Base-by-base conservation (phyloP, 2,888 invertebrate species). In the Dasypolia templi region DNA sequence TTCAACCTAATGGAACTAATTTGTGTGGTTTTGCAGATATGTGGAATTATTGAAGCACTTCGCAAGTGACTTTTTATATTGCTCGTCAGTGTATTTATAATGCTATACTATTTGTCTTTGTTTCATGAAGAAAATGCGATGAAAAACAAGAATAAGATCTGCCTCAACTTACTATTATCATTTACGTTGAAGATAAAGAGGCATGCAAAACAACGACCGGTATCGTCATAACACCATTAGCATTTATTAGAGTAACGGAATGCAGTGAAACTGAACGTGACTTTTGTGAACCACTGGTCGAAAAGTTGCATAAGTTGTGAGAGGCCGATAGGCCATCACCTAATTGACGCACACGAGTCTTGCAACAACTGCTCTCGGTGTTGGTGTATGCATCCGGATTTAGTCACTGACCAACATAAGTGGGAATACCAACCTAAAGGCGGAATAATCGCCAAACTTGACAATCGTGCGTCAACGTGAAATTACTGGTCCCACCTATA, bases 301-400 rank as follows among this genome's bases (percentile, higher is more conserved):
- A 72, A 71, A 69, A 82, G 72, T 86, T 87, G 80, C 87, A 79
- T 79, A 86, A 83, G 51, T 51, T 79, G 73, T 81, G 70, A 86
- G 87, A 81, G 83, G 79, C 79, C 65, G 79, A 65, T 83, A 71
- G 53, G 85, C 85, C 83, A 85, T 81, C 77, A 73, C 64, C 77
- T 84, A 74, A 77, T 86, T 75, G 82, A 72, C 74, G 71, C 74
- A 70, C 65, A 44, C 61, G 62, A 68, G 44, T 78, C 66, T 86
- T 79, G 68, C 74, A 82, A 77, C 69, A 77, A 58, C 46, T 68
- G 29, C 26, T 53, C 46, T 69, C 56, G 26, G 42, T 63, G 29
- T 56, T 75, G 71, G 42, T 39, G 66, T n/a, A 35, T 65, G 67
- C 46, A 80, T 63, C 80, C 83, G 79, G 63, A 68, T 82, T 65